These are phyloP conservation scores for Podarcis muralis DNA, from an alignment of 2,113 vertebrate species.

Conservation along the genomic window DNA sequence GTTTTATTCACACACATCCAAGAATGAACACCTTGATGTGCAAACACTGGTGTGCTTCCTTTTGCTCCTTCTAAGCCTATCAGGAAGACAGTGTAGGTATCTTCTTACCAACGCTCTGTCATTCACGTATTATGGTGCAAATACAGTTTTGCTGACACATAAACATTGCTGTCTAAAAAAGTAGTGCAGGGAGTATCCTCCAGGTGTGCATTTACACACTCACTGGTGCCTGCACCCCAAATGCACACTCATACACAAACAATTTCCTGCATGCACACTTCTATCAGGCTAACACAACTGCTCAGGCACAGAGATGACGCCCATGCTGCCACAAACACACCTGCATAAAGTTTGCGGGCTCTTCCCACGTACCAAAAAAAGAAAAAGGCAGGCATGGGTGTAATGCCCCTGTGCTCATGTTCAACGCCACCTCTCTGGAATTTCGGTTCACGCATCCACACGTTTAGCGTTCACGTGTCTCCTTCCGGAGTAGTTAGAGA, in stretches of 20 bases:
- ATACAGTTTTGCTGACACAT: background rate
- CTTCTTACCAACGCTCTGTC: background rate
- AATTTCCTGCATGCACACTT: background rate
- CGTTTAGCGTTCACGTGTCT: background rate
- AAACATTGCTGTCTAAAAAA: background rate
- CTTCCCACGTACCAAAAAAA: background rate
- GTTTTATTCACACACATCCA: fast-evolving
- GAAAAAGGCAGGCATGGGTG: background rate
- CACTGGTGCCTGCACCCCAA: background rate
- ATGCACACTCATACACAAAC: background rate
- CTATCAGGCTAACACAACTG: background rate
- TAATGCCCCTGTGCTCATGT: background rate
- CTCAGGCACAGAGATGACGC: background rate
- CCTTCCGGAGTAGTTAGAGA: too few relatives aligned
- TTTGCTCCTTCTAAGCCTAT: background rate
- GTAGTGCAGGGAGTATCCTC: background rate
- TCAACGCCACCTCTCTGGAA: background rate
- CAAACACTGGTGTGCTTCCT: background rate
- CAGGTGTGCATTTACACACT: too few relatives aligned
- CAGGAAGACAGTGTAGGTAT: background rate
- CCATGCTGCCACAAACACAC: background rate
- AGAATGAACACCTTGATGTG: background rate
- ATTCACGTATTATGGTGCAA: background rate
- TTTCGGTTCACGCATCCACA: background rate
- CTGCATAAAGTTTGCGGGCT: background rate